phyloP scores from a whole-genome alignment of 2,113 vertebrate species.

The Cariama cristata region DNA sequence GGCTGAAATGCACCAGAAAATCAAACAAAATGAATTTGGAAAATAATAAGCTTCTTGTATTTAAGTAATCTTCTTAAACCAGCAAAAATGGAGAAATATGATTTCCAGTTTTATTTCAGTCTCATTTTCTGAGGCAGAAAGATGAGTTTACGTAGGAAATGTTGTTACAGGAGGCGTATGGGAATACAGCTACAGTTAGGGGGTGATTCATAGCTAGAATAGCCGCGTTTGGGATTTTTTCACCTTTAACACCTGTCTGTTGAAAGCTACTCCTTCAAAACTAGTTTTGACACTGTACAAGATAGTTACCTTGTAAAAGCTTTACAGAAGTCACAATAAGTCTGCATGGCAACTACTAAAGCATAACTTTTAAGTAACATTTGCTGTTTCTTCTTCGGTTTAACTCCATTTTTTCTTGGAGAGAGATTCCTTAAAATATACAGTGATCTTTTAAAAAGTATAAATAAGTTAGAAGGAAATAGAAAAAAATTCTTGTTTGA shows the following conservation, averaged over 20 bases:
- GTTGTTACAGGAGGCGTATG: neutral
- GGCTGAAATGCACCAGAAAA: neutral
- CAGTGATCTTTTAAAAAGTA: neutral
- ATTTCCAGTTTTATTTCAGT: neutral
- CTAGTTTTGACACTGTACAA: neutral
- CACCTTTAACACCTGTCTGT: neutral
- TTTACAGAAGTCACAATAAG: neutral
- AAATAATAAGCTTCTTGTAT: neutral
- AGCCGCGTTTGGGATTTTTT: neutral
- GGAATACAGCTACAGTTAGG: neutral
- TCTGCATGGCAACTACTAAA: neutral
- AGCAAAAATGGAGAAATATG: neutral
- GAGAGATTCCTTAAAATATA: neutral
- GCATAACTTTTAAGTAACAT: neutral
- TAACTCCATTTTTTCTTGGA: neutral
- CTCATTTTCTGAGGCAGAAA: neutral
- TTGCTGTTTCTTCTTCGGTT: neutral
- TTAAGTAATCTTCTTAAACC: slow-evolving; percentile 8
- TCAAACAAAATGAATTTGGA: neutral
- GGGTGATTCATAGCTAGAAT: neutral
- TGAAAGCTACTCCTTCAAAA: neutral
- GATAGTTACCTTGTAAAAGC: neutral
- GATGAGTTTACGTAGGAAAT: neutral
- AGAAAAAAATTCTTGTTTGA: slow-evolving; percentile 16
- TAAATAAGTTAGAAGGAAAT: neutral